Evolutionary conservation across 2,888 invertebrate species (phyloP), one percentile per base, ranked within the genome.

Genomic region (Ornithoptera alexandrae): DNA sequence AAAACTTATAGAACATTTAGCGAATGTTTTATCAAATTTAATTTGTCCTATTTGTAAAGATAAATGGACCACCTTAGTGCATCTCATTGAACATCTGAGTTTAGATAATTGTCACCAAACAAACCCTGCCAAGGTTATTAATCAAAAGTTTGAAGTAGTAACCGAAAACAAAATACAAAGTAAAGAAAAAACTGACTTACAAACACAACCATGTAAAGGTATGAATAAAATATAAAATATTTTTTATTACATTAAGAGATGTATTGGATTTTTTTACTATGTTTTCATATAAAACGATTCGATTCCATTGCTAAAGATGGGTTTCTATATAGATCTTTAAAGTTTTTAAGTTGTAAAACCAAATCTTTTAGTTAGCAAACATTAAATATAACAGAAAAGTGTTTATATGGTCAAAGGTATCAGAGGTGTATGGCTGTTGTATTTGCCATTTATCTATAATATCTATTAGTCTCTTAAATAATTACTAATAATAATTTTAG

Each of bases 1-100:
- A 88, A 78, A 94, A 89, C 86, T 93, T 90, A 75, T 86, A 89
- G 77, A 93, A 84, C 90, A 92, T 79, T 90, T 95, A 78, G 85
- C 92, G 39, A 93, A 93, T 80, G 76, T 83, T 65, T 75, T 82
- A 68, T 77, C 81, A 24, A 94, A 94, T 84, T 80, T 95, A 70
- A 86, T 86, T 75, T 95, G 95, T 77, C 94, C 95, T 24, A 84
- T 93, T 72, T 95, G 95, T 80, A 89, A 90, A 46, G 84, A 84
- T 74, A 90, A 93, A 76, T 94, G 92, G 74, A 86, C 93, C 62
- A 93, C 93, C 6, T 80, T 95, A 66, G 82, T 86, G 65, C 90
- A 93, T 62, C 88, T 95, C 61, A 92, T 93, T 72, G 92, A 93
- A 65, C 95, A 95, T 84, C 85, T 95, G 72, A 93, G 89, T 69